Base-by-base conservation (phyloP, 2,113 vertebrate genomes). In the Esox niger region DNA sequence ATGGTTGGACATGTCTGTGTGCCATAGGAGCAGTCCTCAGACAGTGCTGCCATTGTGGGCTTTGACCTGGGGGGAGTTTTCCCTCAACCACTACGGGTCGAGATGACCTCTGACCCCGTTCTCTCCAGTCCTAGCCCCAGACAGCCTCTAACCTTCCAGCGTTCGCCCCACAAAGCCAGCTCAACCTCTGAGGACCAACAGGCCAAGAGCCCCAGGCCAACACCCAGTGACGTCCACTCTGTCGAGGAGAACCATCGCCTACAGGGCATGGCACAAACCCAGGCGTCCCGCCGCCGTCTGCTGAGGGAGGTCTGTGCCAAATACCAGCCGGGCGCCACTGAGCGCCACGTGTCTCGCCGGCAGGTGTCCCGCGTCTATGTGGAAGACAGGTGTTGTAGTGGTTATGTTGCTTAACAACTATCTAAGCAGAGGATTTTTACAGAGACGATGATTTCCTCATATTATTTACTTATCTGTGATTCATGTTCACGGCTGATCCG, bases 311-410 rank as follows among this genome's bases (percentile, higher is more conserved):
- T 94, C 0, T 98, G 96, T 0, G 74, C 88, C 20, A 92, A 91
- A 66, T 95, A 94, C 79, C 89, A 92, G 20, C 91, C 90, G 65
- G 89, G 91, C 65, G 88, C 73, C 27, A 83, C 84, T 0, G 74
- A 46, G 35, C 26, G 85, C 31, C 83, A 78, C 0, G 80, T 95
- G 17, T 93, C 91, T 0, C 92, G 89, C 0, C 92, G 92, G 7
- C 95, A 96, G 0, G 93, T 98, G 64, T 94, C 95, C 0, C 90
- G 93, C 64, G 89, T 98, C 56, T 97, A 92, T 4, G 95, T 98
- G 20, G 96, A 97, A 77, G 96, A 98, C 30, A 87, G 91, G 38
- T 43, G 38, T 17, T 43, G 38, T 43, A 43, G 17, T 15, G 38
- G 38, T 43, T 43, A 43, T 4, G 13, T 43, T 43, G 2, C 13